A percentile compares a stretch with the other conserved stretches of the same genome.
Evolutionary conservation across 2,888 invertebrate species (phyloP).

Genomic region (Acronicta psi): DNA sequence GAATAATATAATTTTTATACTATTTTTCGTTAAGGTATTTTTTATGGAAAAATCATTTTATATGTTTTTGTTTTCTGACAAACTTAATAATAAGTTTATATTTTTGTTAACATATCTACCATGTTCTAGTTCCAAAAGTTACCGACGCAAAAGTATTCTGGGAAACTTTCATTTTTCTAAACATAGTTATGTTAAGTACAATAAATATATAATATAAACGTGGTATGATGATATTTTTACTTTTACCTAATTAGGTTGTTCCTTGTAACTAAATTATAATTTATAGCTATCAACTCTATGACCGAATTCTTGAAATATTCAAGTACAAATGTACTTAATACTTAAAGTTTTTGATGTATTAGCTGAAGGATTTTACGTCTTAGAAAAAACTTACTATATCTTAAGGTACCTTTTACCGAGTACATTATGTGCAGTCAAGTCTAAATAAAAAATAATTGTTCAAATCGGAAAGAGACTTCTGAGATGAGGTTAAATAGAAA

Average conservation of each 20-base stretch:
- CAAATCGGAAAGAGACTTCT: no score
- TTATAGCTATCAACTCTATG: constrained; percentile 7
- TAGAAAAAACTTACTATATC: background rate
- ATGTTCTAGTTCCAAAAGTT: constrained; percentile 46
- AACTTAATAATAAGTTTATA: constrained; percentile 52
- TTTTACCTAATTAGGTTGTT: constrained; percentile 25
- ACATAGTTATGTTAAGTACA: constrained; percentile 61
- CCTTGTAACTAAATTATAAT: constrained; percentile 13
- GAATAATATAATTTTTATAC: constrained; percentile 63
- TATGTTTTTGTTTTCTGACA: constrained; percentile 52
- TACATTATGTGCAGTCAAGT: no score
- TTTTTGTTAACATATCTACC: constrained; percentile 46
- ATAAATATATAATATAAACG: constrained; percentile 56
- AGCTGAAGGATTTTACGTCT: background rate
- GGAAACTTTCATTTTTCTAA: constrained; percentile 47
- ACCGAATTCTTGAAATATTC: constrained; percentile 19
- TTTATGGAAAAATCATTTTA: constrained; percentile 53
- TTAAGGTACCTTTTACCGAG: no score
- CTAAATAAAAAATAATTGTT: no score
- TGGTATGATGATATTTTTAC: constrained; percentile 44
- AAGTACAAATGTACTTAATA: constrained; percentile 36
- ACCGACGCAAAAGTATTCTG: constrained; percentile 49
- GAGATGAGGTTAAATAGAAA: no score
- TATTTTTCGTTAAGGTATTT: constrained; percentile 47
- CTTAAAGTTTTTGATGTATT: background rate